Evolutionary conservation across 2,888 invertebrate genomes (phyloP), one percentile per base, ranked within the genome.

Genomic region (Biston betularia): DNA sequence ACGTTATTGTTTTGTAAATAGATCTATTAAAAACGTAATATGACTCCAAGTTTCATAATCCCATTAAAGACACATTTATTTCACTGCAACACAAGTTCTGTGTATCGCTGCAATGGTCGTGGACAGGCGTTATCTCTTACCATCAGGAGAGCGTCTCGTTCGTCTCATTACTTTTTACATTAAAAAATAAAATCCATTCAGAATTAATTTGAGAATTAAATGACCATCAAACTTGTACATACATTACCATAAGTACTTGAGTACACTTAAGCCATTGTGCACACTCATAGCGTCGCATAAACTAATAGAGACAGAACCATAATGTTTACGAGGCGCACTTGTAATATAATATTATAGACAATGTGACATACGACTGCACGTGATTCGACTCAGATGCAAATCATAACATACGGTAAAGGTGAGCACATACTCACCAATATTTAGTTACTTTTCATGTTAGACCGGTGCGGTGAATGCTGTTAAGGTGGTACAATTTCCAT

Each of bases 281-380:
- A 58, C 58, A 53, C 49, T n/a, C 33, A 15, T 2, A 42, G 15
- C 40, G 45, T 46, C 45, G 14, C 63, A 67, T 63, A 58, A 63
- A 67, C 49, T 66, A 62, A 62, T 66, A 60, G 50, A 65, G 60
- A 62, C 61, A 56, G 40, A 10, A 82, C 85, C 84, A 85, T 84
- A 77, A 85, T 81, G 82, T 84, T 87, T 83, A 86, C 73, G 79
- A 77, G 70, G 69, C 70, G 42, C 75, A 81, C 70, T 79, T 80
- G 81, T 77, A 79, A 85, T 84, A 79, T 73, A 80, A 79, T 78
- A 83, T 81, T 79, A 82, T 80, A 74, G 75, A 77, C 74, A 73
- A 67, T 77, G 79, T 82, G 81, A 83, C 81, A 79, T 79, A 84
- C 74, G 76, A 71, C 40, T 42, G 78, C 73, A 78, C 81, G 78